A percentile compares a stretch with the other conserved stretches of the same genome.
These are phyloP conservation scores for Lithophane ornitopus DNA, from an alignment of 2,888 invertebrate species.

Conservation along the genomic window DNA sequence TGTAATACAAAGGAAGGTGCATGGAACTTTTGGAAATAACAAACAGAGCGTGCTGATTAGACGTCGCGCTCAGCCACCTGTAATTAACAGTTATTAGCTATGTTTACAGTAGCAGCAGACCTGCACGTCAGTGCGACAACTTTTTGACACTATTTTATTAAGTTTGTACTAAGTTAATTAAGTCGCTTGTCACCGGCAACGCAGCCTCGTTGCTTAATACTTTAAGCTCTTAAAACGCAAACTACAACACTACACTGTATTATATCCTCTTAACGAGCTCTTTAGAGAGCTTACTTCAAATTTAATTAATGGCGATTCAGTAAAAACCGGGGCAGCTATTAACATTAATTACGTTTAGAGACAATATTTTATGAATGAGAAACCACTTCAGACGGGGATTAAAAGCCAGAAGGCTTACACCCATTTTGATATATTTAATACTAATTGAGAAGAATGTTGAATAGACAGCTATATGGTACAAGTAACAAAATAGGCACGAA, in stretches of 20 bases:
- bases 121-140: conserved; percentile 58
- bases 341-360: conserved; percentile 65
- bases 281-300: conserved; percentile 78
- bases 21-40: conserved; percentile 12
- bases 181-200: conserved; percentile 83
- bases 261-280: conserved; percentile 82
- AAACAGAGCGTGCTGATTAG: conserved; percentile 35
- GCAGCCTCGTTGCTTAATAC: conserved; percentile 81
- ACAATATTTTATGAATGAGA: conserved; percentile 55
- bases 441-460: conserved; percentile 12
- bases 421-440: conserved; percentile 21
- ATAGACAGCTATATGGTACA: conserved; percentile 10
- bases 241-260: conserved; percentile 82
- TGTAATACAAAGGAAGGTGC: conserved; percentile 1
- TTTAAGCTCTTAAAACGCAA: conserved; percentile 85
- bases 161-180: conserved; percentile 84
- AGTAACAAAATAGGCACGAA: conserved; percentile 11
- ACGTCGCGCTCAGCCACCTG: conserved; percentile 13
- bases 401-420: conserved; percentile 15
- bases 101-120: conserved; percentile 25
- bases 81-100: conserved; percentile 44
- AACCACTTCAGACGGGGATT: conserved; percentile 30
- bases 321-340: conserved; percentile 65
- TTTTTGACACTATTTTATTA: conserved; percentile 76
- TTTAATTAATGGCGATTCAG: conserved; percentile 80